Percentiles rank a stretch among this genome's conserved stretches.
phyloP scores from a whole-genome alignment of 2,888 invertebrate genomes.

The Pardosa pseudoannulata region DNA sequence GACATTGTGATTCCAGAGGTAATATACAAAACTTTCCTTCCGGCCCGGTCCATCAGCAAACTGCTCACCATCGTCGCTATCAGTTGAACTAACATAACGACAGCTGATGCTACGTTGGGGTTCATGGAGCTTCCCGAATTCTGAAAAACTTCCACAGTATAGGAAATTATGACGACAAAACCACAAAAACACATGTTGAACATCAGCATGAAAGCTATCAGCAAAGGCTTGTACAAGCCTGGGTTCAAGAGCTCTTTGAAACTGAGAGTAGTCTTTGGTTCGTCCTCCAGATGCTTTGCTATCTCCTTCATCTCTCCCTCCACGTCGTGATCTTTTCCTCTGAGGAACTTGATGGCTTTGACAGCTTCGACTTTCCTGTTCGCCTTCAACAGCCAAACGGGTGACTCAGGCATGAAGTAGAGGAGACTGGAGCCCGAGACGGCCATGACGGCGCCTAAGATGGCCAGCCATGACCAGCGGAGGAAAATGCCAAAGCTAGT shows the following conservation, averaged over 20 bases:
- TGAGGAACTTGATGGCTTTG: conserved; percentile 75
- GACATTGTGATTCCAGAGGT: conserved; percentile 76
- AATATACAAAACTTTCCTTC: conserved; percentile 77
- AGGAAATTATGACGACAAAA: conserved; percentile 78
- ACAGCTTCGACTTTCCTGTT: conserved; percentile 39
- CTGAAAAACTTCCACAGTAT: conserved; percentile 77
- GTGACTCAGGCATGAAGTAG: conserved; percentile 69
- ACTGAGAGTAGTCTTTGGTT: not conserved
- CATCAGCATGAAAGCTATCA: conserved; percentile 76
- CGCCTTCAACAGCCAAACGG: conserved; percentile 54
- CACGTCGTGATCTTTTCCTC: conserved; percentile 74
- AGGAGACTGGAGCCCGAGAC: conserved; percentile 23
- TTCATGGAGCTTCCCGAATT: conserved; percentile 75
- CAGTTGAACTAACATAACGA: conserved; percentile 81
- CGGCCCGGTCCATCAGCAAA: conserved; percentile 77
- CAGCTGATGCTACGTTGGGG: conserved; percentile 81
- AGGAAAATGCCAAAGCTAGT: conserved; percentile 45
- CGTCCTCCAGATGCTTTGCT: not conserved
- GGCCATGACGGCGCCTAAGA: conserved; percentile 18
- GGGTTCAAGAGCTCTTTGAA: conserved; percentile 74
- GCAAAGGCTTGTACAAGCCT: conserved; percentile 76
- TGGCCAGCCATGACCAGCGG: conserved; percentile 58
- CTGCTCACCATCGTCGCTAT: conserved; percentile 77
- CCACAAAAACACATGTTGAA: conserved; percentile 78
- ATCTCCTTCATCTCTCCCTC: conserved; percentile 36